A percentile compares a stretch with the other conserved stretches of the same genome.
phyloP scores from a whole-genome alignment of 2,888 invertebrate species.

The Drosophila meridiana region DNA sequence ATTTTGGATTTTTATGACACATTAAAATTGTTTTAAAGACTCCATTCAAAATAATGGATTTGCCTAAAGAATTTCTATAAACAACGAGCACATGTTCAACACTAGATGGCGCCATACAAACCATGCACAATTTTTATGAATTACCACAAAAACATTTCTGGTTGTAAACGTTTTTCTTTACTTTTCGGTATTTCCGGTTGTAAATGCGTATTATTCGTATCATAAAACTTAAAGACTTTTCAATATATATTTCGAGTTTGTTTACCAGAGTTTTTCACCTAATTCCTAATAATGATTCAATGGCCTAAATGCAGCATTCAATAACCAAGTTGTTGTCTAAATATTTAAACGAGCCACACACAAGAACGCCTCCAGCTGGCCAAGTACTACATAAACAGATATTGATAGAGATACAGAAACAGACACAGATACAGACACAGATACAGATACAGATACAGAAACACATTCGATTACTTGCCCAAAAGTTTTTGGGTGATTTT shows the following conservation, averaged over 20 bases:
- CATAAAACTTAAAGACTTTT: constrained; percentile 48
- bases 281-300: constrained; percentile 40
- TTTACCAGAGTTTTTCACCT: constrained; percentile 48
- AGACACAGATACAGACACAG: constrained; percentile 11
- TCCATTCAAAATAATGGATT: constrained; percentile 11
- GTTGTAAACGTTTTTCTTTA: constrained; percentile 3
- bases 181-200: constrained; percentile 44
- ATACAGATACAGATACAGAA: constrained; percentile 15
- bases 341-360: constrained; percentile 66
- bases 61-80: constrained; percentile 8
- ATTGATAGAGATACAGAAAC: constrained; percentile 17
- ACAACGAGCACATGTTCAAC: constrained; percentile 23
- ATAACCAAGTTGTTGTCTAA: constrained; percentile 61
- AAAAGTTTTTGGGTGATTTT: constrained; percentile 27
- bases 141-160: constrained; percentile 39
- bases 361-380: constrained; percentile 34
- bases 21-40: constrained; percentile 15
- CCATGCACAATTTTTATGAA: constrained; percentile 31
- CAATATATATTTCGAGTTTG: constrained; percentile 29
- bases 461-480: constrained; percentile 22
- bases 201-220: constrained; percentile 43
- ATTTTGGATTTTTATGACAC: constrained; percentile 1
- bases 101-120: constrained; percentile 34
- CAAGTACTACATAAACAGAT: constrained; percentile 7
- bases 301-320: constrained; percentile 42